Evolutionary conservation across 2,888 invertebrate genomes (phyloP).

Genomic region (Temnothorax ravouxi): DNA sequence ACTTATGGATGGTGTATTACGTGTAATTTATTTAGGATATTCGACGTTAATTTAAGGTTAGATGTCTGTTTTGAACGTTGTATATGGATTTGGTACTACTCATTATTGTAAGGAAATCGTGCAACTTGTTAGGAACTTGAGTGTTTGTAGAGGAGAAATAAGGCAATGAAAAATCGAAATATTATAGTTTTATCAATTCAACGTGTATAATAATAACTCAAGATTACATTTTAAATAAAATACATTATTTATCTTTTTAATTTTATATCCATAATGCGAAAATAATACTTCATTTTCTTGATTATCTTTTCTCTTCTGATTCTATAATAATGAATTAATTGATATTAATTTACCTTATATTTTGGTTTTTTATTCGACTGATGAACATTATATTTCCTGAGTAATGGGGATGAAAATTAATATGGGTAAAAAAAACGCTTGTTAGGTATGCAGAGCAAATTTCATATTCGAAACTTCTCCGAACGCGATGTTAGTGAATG

Average conservation of each 20-base stretch:
- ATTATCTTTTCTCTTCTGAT: neutral
- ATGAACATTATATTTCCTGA: neutral
- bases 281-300: neutral
- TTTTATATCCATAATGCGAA: neutral
- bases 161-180: neutral
- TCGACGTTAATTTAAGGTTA: neutral
- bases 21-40: neutral
- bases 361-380: neutral
- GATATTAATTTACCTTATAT: neutral
- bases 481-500: conserved; percentile 5
- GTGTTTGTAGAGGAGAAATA: neutral
- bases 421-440: neutral
- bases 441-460: conserved; percentile 44
- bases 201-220: neutral
- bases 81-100: neutral
- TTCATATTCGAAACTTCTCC: conserved; percentile 22
- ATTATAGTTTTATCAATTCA: neutral
- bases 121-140: neutral
- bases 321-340: conserved; percentile 2
- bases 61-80: neutral
- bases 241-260: neutral
- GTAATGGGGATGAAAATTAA: neutral
- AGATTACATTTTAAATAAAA: neutral
- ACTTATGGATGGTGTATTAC: neutral
- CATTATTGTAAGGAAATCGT: neutral